Evolutionary conservation across 2,888 invertebrate genomes (phyloP).

Genomic region (Dolomedes plantarius): DNA sequence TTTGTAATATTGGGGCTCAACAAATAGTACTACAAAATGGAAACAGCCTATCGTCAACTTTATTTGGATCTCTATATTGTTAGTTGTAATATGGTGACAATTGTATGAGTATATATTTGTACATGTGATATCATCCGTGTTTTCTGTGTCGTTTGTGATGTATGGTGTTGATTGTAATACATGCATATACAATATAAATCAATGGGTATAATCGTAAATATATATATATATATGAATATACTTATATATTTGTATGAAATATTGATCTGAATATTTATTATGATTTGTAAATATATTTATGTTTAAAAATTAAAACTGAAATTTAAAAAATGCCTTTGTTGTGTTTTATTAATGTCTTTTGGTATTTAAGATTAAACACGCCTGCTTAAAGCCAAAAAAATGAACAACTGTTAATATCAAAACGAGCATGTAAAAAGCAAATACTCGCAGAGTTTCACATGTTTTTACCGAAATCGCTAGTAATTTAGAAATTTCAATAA

Average conservation of each 20-base stretch:
- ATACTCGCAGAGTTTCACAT: too few relatives aligned
- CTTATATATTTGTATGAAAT: constrained; percentile 43
- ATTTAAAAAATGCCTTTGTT: too few relatives aligned
- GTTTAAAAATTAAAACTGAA: constrained; percentile 16
- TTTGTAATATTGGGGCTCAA: constrained; percentile 58
- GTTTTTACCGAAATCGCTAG: too few relatives aligned
- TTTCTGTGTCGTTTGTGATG: too few relatives aligned
- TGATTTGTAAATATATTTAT: constrained; percentile 31
- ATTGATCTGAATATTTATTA: constrained; percentile 18
- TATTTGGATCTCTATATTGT: neutral
- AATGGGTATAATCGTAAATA: neutral
- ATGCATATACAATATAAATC: neutral
- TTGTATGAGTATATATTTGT: neutral
- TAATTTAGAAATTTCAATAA: too few relatives aligned
- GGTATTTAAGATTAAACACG: too few relatives aligned
- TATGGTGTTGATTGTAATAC: neutral
- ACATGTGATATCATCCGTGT: neutral
- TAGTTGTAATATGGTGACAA: neutral
- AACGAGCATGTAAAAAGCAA: too few relatives aligned
- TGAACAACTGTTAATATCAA: too few relatives aligned
- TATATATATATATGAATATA: constrained; percentile 2
- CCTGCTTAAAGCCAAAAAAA: too few relatives aligned
- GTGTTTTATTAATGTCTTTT: too few relatives aligned
- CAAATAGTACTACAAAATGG: constrained; percentile 37
- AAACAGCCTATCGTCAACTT: constrained; percentile 15